Evolutionary conservation across 2,113 vertebrate genomes (phyloP).

Genomic region (Circaetus cinerascens): DNA sequence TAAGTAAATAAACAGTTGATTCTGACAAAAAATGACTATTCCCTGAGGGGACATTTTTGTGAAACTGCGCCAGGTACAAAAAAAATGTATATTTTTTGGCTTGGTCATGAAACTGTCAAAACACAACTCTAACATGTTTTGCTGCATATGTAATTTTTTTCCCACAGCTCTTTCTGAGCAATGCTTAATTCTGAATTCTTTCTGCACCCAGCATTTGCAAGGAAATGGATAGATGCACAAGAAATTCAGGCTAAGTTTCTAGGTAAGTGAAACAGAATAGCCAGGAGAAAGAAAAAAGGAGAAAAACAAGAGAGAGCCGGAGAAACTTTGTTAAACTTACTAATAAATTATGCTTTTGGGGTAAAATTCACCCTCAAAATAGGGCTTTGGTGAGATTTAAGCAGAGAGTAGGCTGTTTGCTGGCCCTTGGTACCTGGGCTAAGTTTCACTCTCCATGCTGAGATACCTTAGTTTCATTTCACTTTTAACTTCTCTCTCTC

Average conservation of each 20-base stretch:
- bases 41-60: conserved; percentile 51
- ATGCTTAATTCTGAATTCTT: conserved; percentile 38
- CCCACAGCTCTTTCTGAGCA: conserved; percentile 35
- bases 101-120: conserved; percentile 60
- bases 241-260: neutral
- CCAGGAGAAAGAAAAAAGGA: neutral
- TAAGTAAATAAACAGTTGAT: conserved; percentile 66
- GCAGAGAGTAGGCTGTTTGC: neutral
- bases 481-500: neutral
- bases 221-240: neutral
- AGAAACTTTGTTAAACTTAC: neutral
- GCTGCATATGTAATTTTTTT: conserved; percentile 59
- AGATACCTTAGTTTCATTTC: neutral
- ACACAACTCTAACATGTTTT: conserved; percentile 54
- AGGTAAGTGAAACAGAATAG: neutral
- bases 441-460: neutral
- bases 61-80: conserved; percentile 53
- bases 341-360: neutral
- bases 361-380: neutral
- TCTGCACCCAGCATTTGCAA: neutral
- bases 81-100: conserved; percentile 60
- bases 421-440: neutral
- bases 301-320: neutral
- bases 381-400: neutral
- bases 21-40: conserved; percentile 51